Evolutionary conservation across 2,888 invertebrate genomes (phyloP).

Genomic region (Synanthedon formicaeformis): DNA sequence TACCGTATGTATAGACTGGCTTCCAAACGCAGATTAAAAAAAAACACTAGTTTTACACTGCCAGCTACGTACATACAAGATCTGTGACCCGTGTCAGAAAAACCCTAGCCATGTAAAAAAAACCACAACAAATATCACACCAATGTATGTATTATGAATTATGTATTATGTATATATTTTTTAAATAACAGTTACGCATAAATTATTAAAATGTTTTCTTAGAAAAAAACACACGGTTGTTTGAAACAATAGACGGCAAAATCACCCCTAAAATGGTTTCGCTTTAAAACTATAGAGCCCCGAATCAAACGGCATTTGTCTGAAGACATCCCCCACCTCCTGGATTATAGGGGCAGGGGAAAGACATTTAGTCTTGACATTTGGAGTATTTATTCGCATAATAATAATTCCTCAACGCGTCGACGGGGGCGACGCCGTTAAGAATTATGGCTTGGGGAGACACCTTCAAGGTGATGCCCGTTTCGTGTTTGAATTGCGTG

Average conservation of each 20-base stretch:
- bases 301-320: constrained; percentile 37
- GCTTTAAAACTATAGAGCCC: constrained; percentile 41
- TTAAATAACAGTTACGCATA: too few relatives aligned
- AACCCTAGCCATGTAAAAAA: too few relatives aligned
- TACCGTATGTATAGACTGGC: too few relatives aligned
- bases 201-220: too few relatives aligned
- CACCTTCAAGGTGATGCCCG: constrained; percentile 53
- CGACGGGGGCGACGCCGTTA: constrained; percentile 59
- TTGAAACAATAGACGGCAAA: constrained; percentile 5
- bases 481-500: constrained; percentile 17
- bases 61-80: too few relatives aligned
- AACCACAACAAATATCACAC: too few relatives aligned
- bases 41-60: too few relatives aligned
- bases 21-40: too few relatives aligned
- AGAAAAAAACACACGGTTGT: not conserved
- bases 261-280: constrained; percentile 19
- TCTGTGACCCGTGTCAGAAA: too few relatives aligned
- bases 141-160: too few relatives aligned
- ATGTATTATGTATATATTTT: too few relatives aligned
- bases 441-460: constrained; percentile 62
- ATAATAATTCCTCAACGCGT: constrained; percentile 72
- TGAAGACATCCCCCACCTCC: constrained; percentile 16
- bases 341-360: constrained; percentile 39
- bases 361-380: constrained; percentile 74
- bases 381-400: constrained; percentile 76